Percentiles rank a stretch among this genome's conserved stretches.
Evolutionary conservation across 2,888 invertebrate species (phyloP).

Genomic region (Erpobdella octoculata): DNA sequence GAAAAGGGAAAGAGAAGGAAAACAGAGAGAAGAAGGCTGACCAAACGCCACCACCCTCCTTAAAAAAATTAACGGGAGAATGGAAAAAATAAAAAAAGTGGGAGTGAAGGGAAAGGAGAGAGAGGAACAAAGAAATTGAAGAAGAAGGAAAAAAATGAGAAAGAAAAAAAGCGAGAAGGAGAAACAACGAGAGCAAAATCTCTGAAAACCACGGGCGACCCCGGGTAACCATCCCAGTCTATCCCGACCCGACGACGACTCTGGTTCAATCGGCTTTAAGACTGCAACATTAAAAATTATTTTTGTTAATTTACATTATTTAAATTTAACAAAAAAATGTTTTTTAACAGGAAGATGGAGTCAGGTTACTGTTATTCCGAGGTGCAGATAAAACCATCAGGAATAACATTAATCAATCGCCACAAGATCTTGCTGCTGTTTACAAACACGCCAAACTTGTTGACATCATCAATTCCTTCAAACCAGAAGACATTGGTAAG

Average conservation of each 20-base stretch:
- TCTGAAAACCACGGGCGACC: too few relatives aligned
- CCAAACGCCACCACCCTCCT: too few relatives aligned
- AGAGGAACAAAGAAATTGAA: too few relatives aligned
- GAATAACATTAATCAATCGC: slow-evolving; percentile 94
- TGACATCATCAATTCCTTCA: slow-evolving; percentile 86
- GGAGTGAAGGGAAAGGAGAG: too few relatives aligned
- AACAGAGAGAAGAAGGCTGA: too few relatives aligned
- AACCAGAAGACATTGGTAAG: slow-evolving; percentile 88
- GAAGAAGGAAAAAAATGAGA: too few relatives aligned
- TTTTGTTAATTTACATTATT: not conserved
- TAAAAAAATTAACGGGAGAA: too few relatives aligned
- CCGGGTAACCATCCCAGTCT: too few relatives aligned
- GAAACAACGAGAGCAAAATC: too few relatives aligned
- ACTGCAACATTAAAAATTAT: not conserved
- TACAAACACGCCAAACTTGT: slow-evolving; percentile 89
- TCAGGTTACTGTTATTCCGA: slow-evolving; percentile 84
- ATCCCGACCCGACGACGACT: not conserved
- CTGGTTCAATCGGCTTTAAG: not conserved
- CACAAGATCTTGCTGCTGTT: slow-evolving; percentile 94
- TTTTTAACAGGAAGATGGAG: slow-evolving; percentile 63
- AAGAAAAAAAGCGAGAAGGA: too few relatives aligned
- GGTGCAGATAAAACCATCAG: slow-evolving; percentile 85
- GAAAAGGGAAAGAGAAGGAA: too few relatives aligned
- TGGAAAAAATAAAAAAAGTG: too few relatives aligned
- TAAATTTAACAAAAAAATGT: not conserved